Evolutionary conservation across 2,888 invertebrate species (phyloP), one percentile per base, ranked within the genome.

Genomic region (Epicampocera succincta): DNA sequence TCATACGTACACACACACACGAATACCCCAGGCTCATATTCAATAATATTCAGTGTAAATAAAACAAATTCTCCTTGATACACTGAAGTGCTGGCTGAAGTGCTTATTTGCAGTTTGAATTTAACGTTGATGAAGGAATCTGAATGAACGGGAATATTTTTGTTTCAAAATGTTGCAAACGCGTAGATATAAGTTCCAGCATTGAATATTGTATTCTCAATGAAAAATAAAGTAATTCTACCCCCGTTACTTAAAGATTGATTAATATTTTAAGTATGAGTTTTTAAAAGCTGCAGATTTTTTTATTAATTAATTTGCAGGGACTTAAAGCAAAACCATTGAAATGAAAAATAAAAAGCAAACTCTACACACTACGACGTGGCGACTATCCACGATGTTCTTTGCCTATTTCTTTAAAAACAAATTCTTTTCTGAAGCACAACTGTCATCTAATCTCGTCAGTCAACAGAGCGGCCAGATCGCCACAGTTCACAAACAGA

Each of bases 21-120:
- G 60, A 76, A 73, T 81, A 69, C 77, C 63, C 69, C 15, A 65
- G 74, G 82, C 82, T 78, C 78, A 74, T 74, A 82, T 78, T 82
- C 78, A 78, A 74, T 82, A 78, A 74, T 74, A 81, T 81, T 68
- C 44, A 73, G 68, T 56, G 72, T 76, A 81, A 71, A 65, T 69
- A 54, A 46, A 40, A 52, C 60, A 68, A 68, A 68, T 33, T 52
- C 33, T 52, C 50, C 60, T 68, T 60, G 75, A 68, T 76, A 61
- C 75, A 60, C 60, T 61, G 60, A 17, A 76, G 75, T 52, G 58
- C 66, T 46, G 48, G 66, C 21, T 33, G 42, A 60, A 75, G 75
- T 60, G 38, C 68, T 76, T 76, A 68, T 76, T 76, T 68, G 68
- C 66, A 54, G 46, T 65, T 74, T 40, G 46, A 44, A 52, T 52